Base-by-base conservation (phyloP, 2,888 invertebrate species). In the Eupithecia subfuscata region DNA sequence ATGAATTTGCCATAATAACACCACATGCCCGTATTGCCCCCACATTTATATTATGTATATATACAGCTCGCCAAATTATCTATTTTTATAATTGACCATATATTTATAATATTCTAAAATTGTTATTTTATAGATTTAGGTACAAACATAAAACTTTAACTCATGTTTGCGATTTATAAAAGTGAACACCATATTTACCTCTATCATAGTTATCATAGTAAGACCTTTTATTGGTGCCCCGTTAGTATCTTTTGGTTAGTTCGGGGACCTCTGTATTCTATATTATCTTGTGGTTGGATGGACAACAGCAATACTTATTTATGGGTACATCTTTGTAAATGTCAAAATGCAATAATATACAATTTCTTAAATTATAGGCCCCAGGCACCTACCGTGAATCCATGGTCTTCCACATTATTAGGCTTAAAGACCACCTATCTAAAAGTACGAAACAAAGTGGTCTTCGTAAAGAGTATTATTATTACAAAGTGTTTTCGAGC, bases 41-140 rank as follows among this genome's bases (percentile, higher is more conserved):
- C 81, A 88, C 87, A 75, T 74, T 76, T 75, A 78, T 78, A 78
- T 71, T 80, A 81, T 79, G 75, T 81, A 89, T 89, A 85, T 79
- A 75, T 89, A 92, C 91, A 89, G 89, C 90, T 90, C 90, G 92
- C 91, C 90, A 92, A 94, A 92, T 86, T 91, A 89, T 86, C 85
- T 87, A 88, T 90, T 89, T 90, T 87, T 92, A 91, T 93, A 93
- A 89, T 90, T 91, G 90, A 88, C 89, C 92, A 92, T 90, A 77
- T 77, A 77, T 72, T 77, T 80, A 74, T 74, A 89, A 91, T 91
- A 92, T 91, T 91, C 91, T 73, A 85, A 93, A 92, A 92, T 92
- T 92, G 87, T 89, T 84, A 90, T 89, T 89, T 85, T 86, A 87
- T 91, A 89, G 89, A 87, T 86, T 87, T 90, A 89, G 88, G 85